Conservation (phyloP, 2,888 invertebrate species). For the Monopis laevigella region DNA sequence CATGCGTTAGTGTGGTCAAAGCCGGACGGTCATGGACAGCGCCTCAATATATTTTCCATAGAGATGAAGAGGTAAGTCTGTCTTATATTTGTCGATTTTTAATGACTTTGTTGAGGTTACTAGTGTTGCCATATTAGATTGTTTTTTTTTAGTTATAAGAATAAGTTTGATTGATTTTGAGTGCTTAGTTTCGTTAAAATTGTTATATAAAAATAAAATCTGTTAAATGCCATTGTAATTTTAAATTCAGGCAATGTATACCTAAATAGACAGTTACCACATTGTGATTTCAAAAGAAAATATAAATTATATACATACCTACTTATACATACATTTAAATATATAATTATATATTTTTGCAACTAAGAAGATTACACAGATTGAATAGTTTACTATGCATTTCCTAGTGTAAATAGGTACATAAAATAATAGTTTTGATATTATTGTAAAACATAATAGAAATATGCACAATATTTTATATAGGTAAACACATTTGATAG, state of each 20-base stretch:
- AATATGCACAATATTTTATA: no score
- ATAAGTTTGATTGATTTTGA: conserved; percentile 47
- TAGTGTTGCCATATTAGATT: conserved; percentile 64
- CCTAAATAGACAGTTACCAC: conserved; percentile 58
- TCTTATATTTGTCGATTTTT: no score
- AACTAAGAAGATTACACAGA: conserved; percentile 22
- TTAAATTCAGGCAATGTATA: not conserved
- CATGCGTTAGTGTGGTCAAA: not conserved
- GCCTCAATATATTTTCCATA: no score
- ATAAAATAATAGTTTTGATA: no score
- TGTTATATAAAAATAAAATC: not conserved
- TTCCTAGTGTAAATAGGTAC: no score
- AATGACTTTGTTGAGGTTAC: conserved; percentile 58
- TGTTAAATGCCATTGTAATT: not conserved
- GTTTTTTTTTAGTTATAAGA: conserved; percentile 30
- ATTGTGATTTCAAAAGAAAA: conserved; percentile 43
- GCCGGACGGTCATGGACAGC: no score
- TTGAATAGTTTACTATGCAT: no score
- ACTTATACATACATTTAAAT: not conserved
- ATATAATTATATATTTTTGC: conserved; percentile 44
- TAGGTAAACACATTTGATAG: no score
- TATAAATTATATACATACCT: conserved; percentile 3
- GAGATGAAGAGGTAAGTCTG: no score
- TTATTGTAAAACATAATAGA: no score
- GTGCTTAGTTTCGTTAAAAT: conserved; percentile 38